Evolutionary conservation across 2,797 vertebrate genomes (phyloP).

Genomic region (Galaxias olidus): DNA sequence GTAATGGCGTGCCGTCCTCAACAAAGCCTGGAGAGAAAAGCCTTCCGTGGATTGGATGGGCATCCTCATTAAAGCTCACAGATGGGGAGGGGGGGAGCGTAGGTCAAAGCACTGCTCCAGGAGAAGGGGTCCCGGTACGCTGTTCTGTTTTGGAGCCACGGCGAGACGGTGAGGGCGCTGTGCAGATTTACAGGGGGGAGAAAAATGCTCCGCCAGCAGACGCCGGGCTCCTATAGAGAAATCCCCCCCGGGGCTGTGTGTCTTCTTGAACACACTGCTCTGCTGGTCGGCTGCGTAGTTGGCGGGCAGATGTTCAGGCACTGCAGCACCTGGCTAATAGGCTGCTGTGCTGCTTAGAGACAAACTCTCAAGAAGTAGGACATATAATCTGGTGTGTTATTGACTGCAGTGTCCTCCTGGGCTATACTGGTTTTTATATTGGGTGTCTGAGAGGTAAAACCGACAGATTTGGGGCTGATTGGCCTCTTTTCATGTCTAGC

Average conservation of each 20-base stretch:
- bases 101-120: not conserved
- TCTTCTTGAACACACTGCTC: conserved; percentile 13
- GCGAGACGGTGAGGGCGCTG: not conserved
- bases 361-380: no score
- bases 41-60: not conserved
- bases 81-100: not conserved
- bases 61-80: not conserved
- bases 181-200: conserved; percentile 2
- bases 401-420: no score
- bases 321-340: conserved; percentile 1
- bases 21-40: no score
- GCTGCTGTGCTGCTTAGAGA: conserved; percentile 8
- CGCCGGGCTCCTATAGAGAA: conserved; percentile 20
- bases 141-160: not conserved
- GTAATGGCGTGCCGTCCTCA: not conserved
- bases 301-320: conserved; percentile 14
- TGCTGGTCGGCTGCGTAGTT: conserved; percentile 16
- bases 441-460: no score
- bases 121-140: not conserved
- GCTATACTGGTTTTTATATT: no score
- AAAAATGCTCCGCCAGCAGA: conserved; percentile 18
- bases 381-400: no score
- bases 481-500: no score
- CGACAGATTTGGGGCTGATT: no score
- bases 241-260: conserved; percentile 10